Evolutionary conservation across 1,140 invertebrate species (phyloP).

Genomic region (Pygmarrhopalites habei): DNA sequence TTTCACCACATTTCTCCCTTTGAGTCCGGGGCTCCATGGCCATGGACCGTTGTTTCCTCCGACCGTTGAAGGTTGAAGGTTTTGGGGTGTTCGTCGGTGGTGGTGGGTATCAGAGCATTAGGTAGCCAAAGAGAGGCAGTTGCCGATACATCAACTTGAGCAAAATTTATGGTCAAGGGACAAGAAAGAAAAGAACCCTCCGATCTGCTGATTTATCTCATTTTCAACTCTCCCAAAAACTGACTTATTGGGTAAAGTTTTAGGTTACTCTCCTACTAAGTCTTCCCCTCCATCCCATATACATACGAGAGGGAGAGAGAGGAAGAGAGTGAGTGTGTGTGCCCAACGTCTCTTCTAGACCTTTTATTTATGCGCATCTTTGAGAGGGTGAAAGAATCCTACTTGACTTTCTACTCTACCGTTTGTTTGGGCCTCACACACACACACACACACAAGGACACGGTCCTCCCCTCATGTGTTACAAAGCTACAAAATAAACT

Average conservation of each 20-base stretch:
- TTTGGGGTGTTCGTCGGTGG: no score
- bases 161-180: constrained; percentile 34
- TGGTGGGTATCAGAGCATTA: background rate
- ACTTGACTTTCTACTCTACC: background rate
- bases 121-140: background rate
- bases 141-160: constrained; percentile 13
- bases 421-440: no score
- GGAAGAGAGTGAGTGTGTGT: no score
- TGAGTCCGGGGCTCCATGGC: no score
- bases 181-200: constrained; percentile 11
- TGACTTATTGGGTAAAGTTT: constrained; percentile 33
- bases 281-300: background rate
- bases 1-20: no score
- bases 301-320: no score
- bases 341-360: no score
- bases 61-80: no score
- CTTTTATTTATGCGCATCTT: constrained; percentile 26
- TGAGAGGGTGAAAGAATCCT: background rate
- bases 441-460: no score
- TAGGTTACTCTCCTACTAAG: constrained; percentile 16
- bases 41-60: no score
- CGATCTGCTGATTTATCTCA: constrained; percentile 36
- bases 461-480: no score
- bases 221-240: constrained; percentile 23
- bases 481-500: no score